phyloP scores from a whole-genome alignment of 2,113 vertebrate species.

The Zingel zingel region DNA sequence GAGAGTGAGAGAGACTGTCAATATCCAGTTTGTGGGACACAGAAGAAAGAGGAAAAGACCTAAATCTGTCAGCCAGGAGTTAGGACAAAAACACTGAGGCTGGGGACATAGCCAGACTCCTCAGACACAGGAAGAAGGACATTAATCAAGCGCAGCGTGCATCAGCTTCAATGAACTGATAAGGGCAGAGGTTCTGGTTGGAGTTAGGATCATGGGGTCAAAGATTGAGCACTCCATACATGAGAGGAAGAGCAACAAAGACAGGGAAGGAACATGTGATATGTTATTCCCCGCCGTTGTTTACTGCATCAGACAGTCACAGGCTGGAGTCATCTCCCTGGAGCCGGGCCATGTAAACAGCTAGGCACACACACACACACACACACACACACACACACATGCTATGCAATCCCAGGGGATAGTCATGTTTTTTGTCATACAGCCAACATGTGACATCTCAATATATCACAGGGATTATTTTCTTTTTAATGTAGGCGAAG shows the following conservation, averaged over 20 bases:
- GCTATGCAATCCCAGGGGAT: constrained; percentile 29
- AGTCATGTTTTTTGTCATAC: constrained; percentile 41
- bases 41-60: constrained; percentile 59
- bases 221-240: constrained; percentile 27
- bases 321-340: constrained; percentile 64
- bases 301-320: constrained; percentile 60
- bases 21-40: constrained; percentile 36
- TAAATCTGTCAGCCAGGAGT: constrained; percentile 66
- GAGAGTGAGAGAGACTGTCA: neutral
- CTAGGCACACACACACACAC: neutral
- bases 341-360: constrained; percentile 38
- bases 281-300: constrained; percentile 51
- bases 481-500: constrained; percentile 10
- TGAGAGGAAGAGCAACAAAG: constrained; percentile 23
- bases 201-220: constrained; percentile 31
- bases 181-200: constrained; percentile 42
- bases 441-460: constrained; percentile 62
- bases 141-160: constrained; percentile 54
- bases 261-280: constrained; percentile 53
- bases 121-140: constrained; percentile 60
- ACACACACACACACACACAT: constrained; percentile 19
- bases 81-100: constrained; percentile 55
- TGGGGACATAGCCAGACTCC: constrained; percentile 33
- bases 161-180: constrained; percentile 45
- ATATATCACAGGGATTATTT: constrained; percentile 41